These are phyloP conservation scores for Rallus crepitans DNA, from an alignment of 2,797 vertebrate species.

Conservation along the genomic window DNA sequence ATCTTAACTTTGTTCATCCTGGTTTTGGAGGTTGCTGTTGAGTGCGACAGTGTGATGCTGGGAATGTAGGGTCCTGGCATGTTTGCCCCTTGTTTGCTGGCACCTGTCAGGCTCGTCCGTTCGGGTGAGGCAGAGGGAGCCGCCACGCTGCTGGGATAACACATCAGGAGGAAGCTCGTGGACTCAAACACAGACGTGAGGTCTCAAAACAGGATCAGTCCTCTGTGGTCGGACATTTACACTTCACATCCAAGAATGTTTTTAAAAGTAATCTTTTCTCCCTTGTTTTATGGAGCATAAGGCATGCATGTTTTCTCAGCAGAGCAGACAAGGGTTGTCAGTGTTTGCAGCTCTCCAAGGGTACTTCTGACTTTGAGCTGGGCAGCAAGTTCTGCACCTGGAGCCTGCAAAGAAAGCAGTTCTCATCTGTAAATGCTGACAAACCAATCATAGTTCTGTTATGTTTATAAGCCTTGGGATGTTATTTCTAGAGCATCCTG, in stretches of 20 bases:
- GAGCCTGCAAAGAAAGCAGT: neutral
- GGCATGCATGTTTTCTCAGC: neutral
- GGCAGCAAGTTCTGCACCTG: neutral
- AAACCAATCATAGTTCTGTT: neutral
- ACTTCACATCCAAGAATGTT: neutral
- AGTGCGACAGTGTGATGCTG: neutral
- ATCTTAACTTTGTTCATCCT: neutral
- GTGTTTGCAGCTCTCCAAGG: neutral
- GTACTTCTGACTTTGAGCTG: neutral
- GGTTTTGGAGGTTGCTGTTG: neutral
- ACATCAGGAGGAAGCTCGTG: neutral
- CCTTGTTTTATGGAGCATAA: neutral
- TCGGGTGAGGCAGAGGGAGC: neutral
- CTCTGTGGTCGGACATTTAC: neutral
- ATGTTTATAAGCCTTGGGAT: neutral
- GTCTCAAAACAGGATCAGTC: neutral
- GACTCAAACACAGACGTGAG: accelerated
- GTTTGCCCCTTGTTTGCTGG: neutral
- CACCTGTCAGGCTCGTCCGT: neutral
- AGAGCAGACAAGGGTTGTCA: neutral
- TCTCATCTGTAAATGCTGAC: neutral
- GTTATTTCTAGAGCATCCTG: neutral
- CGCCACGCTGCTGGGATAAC: neutral
- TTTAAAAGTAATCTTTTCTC: neutral
- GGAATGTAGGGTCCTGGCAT: neutral